Evolutionary conservation across 2,113 vertebrate species (phyloP).

Genomic region (Catharus fuscescens): DNA sequence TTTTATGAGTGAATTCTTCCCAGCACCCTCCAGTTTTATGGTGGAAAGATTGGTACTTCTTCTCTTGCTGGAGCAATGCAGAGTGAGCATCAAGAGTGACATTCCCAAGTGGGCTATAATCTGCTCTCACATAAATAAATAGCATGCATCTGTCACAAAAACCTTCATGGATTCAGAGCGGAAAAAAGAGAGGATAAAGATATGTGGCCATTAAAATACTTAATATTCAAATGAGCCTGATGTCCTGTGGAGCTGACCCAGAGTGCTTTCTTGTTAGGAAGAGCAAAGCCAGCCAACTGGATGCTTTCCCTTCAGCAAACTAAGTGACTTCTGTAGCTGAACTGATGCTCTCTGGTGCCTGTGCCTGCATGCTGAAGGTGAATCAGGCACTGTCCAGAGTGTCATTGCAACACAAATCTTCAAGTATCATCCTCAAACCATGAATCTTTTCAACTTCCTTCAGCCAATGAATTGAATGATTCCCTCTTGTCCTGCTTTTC

Average conservation of each 20-base stretch:
- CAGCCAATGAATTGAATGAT: background rate
- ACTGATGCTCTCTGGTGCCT: background rate
- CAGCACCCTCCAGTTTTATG: background rate
- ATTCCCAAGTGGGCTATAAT: slow-evolving; percentile 4
- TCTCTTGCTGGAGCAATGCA: background rate
- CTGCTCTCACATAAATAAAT: slow-evolving; percentile 5
- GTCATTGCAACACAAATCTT: background rate
- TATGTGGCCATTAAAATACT: slow-evolving; percentile 36
- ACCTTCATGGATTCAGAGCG: background rate
- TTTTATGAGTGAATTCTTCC: background rate
- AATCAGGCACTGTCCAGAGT: background rate
- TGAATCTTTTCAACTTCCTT: background rate
- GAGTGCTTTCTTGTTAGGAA: background rate
- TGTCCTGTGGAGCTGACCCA: background rate
- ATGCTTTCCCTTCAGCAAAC: background rate
- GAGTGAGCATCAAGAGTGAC: background rate
- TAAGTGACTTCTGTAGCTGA: background rate
- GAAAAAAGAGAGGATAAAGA: background rate
- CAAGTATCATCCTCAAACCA: background rate
- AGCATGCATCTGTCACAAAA: background rate
- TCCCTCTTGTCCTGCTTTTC: background rate
- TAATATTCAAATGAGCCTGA: slow-evolving; percentile 22
- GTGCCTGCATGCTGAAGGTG: background rate
- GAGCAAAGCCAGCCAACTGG: background rate
- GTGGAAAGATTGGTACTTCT: background rate